Evolutionary conservation across 2,888 invertebrate genomes (phyloP), one percentile per base, ranked within the genome.

Genomic region (Branchinecta sandiegonensis): DNA sequence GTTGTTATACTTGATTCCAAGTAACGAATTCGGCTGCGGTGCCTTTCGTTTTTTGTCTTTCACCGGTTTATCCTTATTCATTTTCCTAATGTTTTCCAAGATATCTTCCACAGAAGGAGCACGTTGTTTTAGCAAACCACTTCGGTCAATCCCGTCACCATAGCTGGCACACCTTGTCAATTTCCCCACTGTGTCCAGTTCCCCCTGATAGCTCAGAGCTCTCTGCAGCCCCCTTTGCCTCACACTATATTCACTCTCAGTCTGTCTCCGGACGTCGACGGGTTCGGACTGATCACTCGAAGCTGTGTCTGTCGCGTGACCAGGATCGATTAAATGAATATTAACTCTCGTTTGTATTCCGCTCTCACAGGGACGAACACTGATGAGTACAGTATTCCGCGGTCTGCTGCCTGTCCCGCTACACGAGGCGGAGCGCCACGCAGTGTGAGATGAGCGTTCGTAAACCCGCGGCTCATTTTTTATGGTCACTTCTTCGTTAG

Each of bases 251-350:
- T 56, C 63, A 56, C 63, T 56, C n/a, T 37, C 37, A 37, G 37
- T 37, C 37, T 37, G 37, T 37, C 37, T 37, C 37, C 37, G 37
- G 37, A 37, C 37, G 37, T 37, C 37, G 37, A 37, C 37, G 37
- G 37, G 37, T 37, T 37, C 37, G 37, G 37, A 37, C 37, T 37
- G 37, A 37, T 37, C 37, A 37, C 37, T 37, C 6, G 37, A 37
- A 37, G 37, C 37, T 37, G 37, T 37, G 37, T 37, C 37, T 37
- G 37, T 37, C 37, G 23, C 23, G 23, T 23, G 63, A 56, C 14
- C 63, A 17, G 63, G 63, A 56, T 56, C 63, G 23, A 56, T 23
- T 56, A 56, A 56, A n/a, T 56, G 63, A 56, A 56, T 56, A 56
- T 56, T 56, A n/a, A 56, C 63, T 56, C 23, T 56, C 23, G 63